Evolutionary conservation across 2,888 invertebrate species (phyloP), one percentile per base, ranked within the genome.

Genomic region (Gastrophysa polygoni): DNA sequence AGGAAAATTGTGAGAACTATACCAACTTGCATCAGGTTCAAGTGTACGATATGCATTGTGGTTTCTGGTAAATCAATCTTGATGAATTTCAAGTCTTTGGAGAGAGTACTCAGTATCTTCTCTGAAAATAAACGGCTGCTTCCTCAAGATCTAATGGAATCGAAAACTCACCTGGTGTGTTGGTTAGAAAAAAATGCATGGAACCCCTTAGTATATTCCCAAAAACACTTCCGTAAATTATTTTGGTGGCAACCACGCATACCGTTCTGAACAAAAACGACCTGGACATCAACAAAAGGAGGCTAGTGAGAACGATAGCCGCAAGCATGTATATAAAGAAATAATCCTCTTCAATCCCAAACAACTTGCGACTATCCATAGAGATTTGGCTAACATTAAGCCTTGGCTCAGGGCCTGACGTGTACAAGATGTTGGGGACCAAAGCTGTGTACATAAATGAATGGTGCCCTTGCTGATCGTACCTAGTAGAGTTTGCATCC

Each of bases 131-230:
- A 50, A 28, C 29, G 14, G 18, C 43, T 34, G 29, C 6, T 46
- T 11, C 47, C 10, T 21, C n/a, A 29, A 21, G 3, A 28, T 24
- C 50, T 10, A 24, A 24, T n/a, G n/a, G n/a, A n/a, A n/a, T n/a
- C n/a, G n/a, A n/a, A 5, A 24, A 5, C 7, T 70, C 20, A 86
- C 89, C 90, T 10, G 92, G 89, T 0, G 94, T 91, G 79, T 94
- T 93, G 5, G 87, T 88, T 77, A 93, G 91, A 79, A 95, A 95
- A 82, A 95, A 95, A 20, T 87, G 82, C 85, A 93, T 90, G 0
- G 91, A 90, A 0, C 92, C 89, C 65, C 89, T 83, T 8, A 94
- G 79, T 32, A 95, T 85, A 69, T 89, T 86, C 16, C 85, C 82
- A 79, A 95, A 92, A 92, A 95, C 93, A 21, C 81, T 83, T 73